Evolutionary conservation across 30 jellyfish, hydroid and myxozoan species (phyloP), one percentile per base, ranked within the genome.

Genomic region (Calvadosia cruxmelitensis): DNA sequence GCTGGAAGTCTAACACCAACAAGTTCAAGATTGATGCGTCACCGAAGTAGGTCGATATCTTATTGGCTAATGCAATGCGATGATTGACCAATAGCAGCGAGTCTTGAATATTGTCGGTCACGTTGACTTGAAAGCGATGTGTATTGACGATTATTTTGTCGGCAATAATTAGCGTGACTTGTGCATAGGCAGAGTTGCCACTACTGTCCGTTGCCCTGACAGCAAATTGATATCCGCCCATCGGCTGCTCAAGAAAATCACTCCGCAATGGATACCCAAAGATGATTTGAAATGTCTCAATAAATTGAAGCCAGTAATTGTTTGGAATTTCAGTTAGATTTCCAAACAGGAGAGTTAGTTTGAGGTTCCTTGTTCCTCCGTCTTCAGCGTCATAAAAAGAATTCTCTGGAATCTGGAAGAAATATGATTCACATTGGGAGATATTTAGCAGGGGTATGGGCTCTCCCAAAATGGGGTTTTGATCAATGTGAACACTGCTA

Each of bases 381-480:
- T 85, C 95, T 64, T 85, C 85, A 25, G 53, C 42, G 53, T 85
- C 95, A 48, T 85, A 79, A 68, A 85, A 85, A 15, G 91, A 31
- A 7, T 75, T 50, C 24, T 36, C 80, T 0, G 93, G 92, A 2
- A 85, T 70, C 33, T 36, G 63, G 36, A 30, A 74, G 12, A 3
- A 2, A 32, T 68, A 67, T n/a, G 62, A 68, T 1, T 73, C 24
- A 50, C 95, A 85, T 5, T 5, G 57, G 15, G 57, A 42, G 20
- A 42, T 42, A 42, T 42, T 42, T 42, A 42, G 20, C 57, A 20
- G 10, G 10, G 10, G 15, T 42, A 42, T 42, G 10, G 57, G 57
- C 10, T 42, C 20, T 42, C 15, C 10, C 20, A 42, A 5, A 10
- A 10, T 10, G 20, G 57, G 57, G 57, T 10, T 10, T 42, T 20